Evolutionary conservation across 2,113 vertebrate genomes (phyloP), one percentile per base, ranked within the genome.

Genomic region (Elanoides forficatus): DNA sequence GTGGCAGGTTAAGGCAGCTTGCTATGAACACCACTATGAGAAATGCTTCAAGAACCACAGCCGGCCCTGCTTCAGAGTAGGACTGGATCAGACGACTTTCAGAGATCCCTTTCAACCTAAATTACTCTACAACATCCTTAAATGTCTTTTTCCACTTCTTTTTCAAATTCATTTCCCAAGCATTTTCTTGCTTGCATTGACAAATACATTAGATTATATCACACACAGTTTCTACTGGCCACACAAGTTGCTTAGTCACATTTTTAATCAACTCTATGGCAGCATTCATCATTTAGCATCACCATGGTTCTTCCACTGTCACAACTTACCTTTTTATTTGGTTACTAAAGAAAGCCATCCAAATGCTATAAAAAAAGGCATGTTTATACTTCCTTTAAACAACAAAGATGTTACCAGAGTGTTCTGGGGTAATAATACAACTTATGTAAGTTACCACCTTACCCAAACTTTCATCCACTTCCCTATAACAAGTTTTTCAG

Each of bases 361-460:
- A 63, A 88, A n/a, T 10, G 1, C 7, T 59, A 15, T 29, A 30
- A 9, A 34, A 53, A 30, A 25, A 81, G 13, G 7, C 2, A 40
- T 7, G 1, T 26, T 65, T 70, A 10, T 53, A 29, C 9, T 75
- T 59, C 27, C 34, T 72, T 92, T 79, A n/a, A 81, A 59, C 5
- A 60, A 26, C 17, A 73, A 45, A 67, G 7, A 4, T 45, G 6
- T 40, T 78, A 65, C 26, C 32, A 63, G 11, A 45, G 3, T 16
- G 2, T 65, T 63, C 48, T 68, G 10, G 14, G 2, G 0, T n/a
- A 81, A 45, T 12, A 56, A 42, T 4, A 14, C 18, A 71, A 62
- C 2, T n/a, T 60, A 15, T 1, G 0, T 7, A 63, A 36, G 13
- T 26, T 32, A 47, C 43, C 21, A n/a, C 25, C 13, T 60, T 30